Evolutionary conservation across 2,113 vertebrate species (phyloP).

Genomic region (Tragelaphus imberbis): DNA sequence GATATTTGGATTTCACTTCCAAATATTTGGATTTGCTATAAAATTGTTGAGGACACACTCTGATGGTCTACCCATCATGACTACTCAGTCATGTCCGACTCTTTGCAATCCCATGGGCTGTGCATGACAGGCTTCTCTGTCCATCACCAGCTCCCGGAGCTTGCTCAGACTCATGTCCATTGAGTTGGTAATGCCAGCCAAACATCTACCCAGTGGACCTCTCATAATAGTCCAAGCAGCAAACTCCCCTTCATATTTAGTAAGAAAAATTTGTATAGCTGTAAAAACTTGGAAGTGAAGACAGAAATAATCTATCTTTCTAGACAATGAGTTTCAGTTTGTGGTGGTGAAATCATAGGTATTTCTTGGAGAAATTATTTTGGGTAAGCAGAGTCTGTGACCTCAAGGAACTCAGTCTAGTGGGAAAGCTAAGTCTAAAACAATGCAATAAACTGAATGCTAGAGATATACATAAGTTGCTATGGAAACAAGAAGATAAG

Average conservation of each 20-base stretch:
- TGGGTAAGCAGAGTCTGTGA: background rate
- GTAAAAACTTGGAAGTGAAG: background rate
- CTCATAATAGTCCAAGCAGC: background rate
- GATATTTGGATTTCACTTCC: background rate
- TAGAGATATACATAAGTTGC: constrained; percentile 30
- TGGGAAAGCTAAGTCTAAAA: constrained; percentile 37
- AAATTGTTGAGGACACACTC: background rate
- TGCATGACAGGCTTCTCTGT: background rate
- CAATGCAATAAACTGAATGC: background rate
- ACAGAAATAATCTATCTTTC: background rate
- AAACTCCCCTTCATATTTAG: background rate
- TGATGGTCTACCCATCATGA: background rate
- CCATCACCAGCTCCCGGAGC: background rate
- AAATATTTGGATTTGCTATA: background rate
- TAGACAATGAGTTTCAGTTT: background rate
- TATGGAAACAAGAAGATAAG: constrained; percentile 39
- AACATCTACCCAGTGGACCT: background rate
- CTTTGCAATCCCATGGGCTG: background rate
- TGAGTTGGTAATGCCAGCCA: background rate
- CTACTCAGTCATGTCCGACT: background rate
- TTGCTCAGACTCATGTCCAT: background rate
- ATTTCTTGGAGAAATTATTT: background rate
- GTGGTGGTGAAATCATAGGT: background rate
- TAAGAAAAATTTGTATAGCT: background rate
- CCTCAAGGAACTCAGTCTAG: background rate